A percentile compares a stretch with the other conserved stretches of the same genome.
These are phyloP conservation scores for Ciconia nigra DNA, from an alignment of 2,797 vertebrate species.

Conservation along the genomic window DNA sequence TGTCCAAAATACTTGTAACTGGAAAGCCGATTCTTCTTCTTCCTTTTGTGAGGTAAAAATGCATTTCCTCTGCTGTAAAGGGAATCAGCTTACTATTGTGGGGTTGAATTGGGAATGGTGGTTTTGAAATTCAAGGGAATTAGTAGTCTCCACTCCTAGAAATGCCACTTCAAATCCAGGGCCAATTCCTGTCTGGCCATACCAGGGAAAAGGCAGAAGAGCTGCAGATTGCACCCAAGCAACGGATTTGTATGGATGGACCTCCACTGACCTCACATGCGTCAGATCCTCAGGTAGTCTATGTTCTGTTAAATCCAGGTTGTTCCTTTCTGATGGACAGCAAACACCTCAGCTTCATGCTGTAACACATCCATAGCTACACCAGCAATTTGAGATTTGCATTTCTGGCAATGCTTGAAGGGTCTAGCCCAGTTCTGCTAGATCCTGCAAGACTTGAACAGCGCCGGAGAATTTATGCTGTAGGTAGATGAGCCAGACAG, in stretches of 20 bases:
- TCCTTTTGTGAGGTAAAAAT: slow-evolving; percentile 6
- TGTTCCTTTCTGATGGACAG: background rate
- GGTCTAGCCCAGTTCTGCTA: background rate
- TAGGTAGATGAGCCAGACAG: background rate
- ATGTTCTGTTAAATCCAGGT: background rate
- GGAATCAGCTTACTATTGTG: background rate
- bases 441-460: background rate
- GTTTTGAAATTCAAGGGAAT: background rate
- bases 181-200: too few relatives aligned
- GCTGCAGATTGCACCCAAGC: background rate
- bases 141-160: background rate
- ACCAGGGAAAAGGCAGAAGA: background rate
- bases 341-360: background rate
- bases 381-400: background rate
- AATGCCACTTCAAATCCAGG: background rate
- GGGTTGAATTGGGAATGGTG: background rate
- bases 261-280: background rate
- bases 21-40: background rate
- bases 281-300: background rate
- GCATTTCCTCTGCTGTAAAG: slow-evolving; percentile 6
- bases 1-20: background rate
- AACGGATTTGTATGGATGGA: background rate
- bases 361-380: background rate
- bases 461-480: background rate
- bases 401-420: background rate